Evolutionary conservation across 1,140 invertebrate species (phyloP).

Genomic region (Carcinoscorpius rotundicauda): DNA sequence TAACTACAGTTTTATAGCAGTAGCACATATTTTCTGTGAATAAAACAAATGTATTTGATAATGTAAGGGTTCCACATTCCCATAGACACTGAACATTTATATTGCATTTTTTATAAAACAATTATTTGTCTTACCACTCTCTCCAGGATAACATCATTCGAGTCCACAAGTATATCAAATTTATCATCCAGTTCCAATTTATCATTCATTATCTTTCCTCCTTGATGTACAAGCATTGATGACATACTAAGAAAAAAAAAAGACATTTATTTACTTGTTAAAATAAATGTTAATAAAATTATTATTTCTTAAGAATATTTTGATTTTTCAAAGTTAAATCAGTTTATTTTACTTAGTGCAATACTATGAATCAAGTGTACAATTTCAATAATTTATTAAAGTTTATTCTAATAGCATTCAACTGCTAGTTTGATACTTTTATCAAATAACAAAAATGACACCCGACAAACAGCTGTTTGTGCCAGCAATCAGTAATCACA

Average conservation of each 20-base stretch:
- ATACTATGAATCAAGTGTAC: not conserved
- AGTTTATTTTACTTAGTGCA: not conserved
- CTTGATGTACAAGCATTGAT: conserved; percentile 43
- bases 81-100: conserved; percentile 3
- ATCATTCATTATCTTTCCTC: conserved; percentile 37
- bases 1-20: conserved; percentile 5
- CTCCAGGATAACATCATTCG: conserved; percentile 69
- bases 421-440: too few species aligned
- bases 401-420: not conserved
- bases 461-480: too few species aligned
- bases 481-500: too few species aligned
- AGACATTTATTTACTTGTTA: conserved; percentile 1
- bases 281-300: not conserved
- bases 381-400: not conserved
- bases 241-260: conserved; percentile 33
- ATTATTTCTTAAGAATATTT: not conserved
- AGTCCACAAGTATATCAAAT: conserved; percentile 57
- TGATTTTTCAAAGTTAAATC: not conserved
- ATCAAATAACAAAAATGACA: too few species aligned
- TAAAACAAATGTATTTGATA: not conserved
- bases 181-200: conserved; percentile 49
- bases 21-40: not conserved
- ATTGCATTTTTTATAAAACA: conserved; percentile 2
- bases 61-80: conserved; percentile 1
- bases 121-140: conserved; percentile 45